Evolutionary conservation across 2,113 vertebrate species (phyloP), one percentile per base, ranked within the genome.

Genomic region (Misgurnus anguillicaudatus): DNA sequence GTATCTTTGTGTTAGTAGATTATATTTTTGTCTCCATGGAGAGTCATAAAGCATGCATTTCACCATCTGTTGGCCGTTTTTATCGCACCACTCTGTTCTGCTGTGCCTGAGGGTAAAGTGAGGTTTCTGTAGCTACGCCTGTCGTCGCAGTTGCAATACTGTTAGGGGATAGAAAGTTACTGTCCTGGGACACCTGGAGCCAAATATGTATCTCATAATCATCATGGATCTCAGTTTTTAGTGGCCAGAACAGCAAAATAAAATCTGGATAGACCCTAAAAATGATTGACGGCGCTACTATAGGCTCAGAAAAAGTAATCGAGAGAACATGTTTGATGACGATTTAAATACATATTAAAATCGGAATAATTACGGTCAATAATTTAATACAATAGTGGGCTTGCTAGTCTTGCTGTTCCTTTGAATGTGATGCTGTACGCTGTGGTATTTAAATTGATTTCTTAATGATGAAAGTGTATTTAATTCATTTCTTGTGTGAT

Each of bases 61-160:
- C 64, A 74, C 63, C 70, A 82, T 75, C 77, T 79, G 77, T 79
- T 75, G 21, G 47, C 11, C 38, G 36, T 79, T 41, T 69, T 31
- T 57, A 42, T 61, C 9, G 9, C 48, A 9, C n/a, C 65, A 42
- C 76, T 69, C 57, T 53, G 55, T 39, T 51, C 19, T 42, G 9
- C 47, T 47, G 41, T 48, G 36, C 78, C 61, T 57, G 60, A 24
- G 48, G 69, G 68, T 80, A 42, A 65, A 57, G 38, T 13, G 2
- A 73, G 58, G 78, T 80, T 64, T 72, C 61, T 64, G 72, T 57
- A 48, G 17, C 45, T 79, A 70, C 70, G 66, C 68, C 60, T 48
- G 45, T 64, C 31, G 9, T 63, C 38, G 13, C 42, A 10, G 77
- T n/a, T 53, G 24, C 42, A 79, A 57, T 51, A 17, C 41, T 62